Evolutionary conservation across 2,888 invertebrate genomes (phyloP), one percentile per base, ranked within the genome.

Genomic region (Leucophenga montana): DNA sequence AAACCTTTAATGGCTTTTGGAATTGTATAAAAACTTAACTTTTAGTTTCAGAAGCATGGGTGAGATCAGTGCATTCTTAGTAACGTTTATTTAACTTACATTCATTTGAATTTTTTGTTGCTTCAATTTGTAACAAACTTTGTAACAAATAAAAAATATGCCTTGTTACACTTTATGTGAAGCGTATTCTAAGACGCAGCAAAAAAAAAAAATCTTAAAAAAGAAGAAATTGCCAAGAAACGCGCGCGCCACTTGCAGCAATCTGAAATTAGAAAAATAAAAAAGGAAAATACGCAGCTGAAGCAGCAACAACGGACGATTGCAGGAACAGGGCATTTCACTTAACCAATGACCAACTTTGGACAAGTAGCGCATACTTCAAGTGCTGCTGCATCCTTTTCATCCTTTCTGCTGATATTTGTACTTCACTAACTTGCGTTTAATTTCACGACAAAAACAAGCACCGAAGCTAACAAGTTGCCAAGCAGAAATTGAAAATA

Each of bases 271-370:
- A 8, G 13, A n/a, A 14, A 27, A 3, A n/a, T 31, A 62, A 22
- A 22, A 22, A 16, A 46, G 11, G 3, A 44, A 46, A 46, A 14
- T 14, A 18, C 46, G 16, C 53, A 53, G 66, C 27, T 6, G 33
- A 18, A 56, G 50, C 22, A 22, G 18, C 48, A 14, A 50, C 46
- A 44, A 64, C 4, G 5, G 16, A 18, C 14, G 9, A 5, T n/a
- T 20, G 66, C 66, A 66, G 39, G 62, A 64, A 82, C 79, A 79
- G 77, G 76, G 72, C 83, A 78, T 75, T 82, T 79, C 83, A 83
- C 83, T 82, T 79, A 80, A 69, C 76, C 62, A 53, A 67, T 80
- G 80, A 78, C 80, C 82, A 80, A 74, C 67, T 59, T 67, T 67
- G 67, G 68, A 56, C 66, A 65, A 50, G 71, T 68, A 56, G 67